Evolutionary conservation across 2,888 invertebrate genomes (phyloP).

Genomic region (Drosophila birchii): DNA sequence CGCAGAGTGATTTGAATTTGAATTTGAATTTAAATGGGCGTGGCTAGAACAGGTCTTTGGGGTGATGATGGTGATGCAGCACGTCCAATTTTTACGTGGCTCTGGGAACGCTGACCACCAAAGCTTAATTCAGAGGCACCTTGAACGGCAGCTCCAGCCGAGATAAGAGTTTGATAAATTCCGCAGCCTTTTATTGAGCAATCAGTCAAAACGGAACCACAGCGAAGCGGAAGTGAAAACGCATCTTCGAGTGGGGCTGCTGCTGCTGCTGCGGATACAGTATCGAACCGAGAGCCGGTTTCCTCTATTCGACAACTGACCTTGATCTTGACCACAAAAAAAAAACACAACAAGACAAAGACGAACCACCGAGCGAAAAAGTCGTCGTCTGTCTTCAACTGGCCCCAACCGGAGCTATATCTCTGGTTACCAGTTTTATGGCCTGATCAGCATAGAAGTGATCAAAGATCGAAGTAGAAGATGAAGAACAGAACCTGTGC

Average conservation of each 20-base stretch:
- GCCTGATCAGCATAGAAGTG: constrained; percentile 29
- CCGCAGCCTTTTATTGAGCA: constrained; percentile 69
- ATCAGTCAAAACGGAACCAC: constrained; percentile 71
- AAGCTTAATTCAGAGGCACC: constrained; percentile 59
- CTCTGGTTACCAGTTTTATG: constrained; percentile 37
- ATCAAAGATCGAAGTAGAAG: not conserved
- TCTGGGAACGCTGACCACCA: constrained; percentile 23
- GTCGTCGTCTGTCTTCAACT: constrained; percentile 13
- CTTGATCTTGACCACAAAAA: constrained; percentile 81
- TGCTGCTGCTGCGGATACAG: constrained; percentile 50
- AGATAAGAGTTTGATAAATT: constrained; percentile 52
- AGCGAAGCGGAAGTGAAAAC: constrained; percentile 68
- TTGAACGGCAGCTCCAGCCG: constrained; percentile 53
- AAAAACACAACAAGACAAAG: constrained; percentile 40
- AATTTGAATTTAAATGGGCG: constrained; percentile 51
- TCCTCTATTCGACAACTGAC: constrained; percentile 44
- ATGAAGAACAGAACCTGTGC: constrained; percentile 7
- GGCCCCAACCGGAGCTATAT: constrained; percentile 31
- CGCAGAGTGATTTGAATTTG: constrained; percentile 32
- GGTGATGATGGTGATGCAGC: constrained; percentile 44
- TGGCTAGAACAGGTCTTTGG: constrained; percentile 67
- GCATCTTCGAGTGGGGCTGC: constrained; percentile 45
- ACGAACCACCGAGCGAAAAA: constrained; percentile 29
- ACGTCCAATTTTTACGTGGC: constrained; percentile 55
- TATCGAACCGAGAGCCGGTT: constrained; percentile 63